These are phyloP conservation scores for Silurus lanzhouensis DNA, from an alignment of 2,797 vertebrate species.

Conservation along the genomic window DNA sequence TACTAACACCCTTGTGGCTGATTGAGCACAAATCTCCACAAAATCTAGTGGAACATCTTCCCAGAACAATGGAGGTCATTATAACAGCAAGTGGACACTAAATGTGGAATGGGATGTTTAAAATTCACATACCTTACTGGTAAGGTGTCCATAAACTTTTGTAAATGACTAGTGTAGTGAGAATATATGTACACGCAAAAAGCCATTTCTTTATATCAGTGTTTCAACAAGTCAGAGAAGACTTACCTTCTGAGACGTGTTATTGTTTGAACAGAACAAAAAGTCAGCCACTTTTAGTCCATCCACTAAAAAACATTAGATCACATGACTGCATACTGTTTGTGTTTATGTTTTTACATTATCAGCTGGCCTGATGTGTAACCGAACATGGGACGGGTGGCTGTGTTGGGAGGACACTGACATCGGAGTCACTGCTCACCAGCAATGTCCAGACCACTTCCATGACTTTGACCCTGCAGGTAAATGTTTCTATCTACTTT, in stretches of 20 bases:
- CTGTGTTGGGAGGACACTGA: slow-evolving; percentile 91
- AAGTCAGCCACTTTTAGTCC: not conserved
- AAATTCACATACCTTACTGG: no score
- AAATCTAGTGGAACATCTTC: no score
- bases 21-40: no score
- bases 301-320: no score
- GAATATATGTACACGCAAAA: no score
- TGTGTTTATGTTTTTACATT: slow-evolving; percentile 2
- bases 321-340: not conserved
- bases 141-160: no score
- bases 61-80: no score
- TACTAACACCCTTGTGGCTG: no score
- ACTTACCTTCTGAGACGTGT: not conserved
- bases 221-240: not conserved
- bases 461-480: slow-evolving; percentile 96
- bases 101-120: no score
- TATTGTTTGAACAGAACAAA: not conserved
- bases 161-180: no score
- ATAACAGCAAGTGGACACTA: no score
- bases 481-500: slow-evolving; percentile 56
- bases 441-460: slow-evolving; percentile 95
- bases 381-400: slow-evolving; percentile 98
- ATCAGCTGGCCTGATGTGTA: slow-evolving; percentile 80
- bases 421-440: slow-evolving; percentile 80
- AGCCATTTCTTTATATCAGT: not conserved